Percentiles rank a stretch among this genome's conserved stretches.
Conservation (phyloP, 2,113 vertebrate species). For the Rutilus rutilus region DNA sequence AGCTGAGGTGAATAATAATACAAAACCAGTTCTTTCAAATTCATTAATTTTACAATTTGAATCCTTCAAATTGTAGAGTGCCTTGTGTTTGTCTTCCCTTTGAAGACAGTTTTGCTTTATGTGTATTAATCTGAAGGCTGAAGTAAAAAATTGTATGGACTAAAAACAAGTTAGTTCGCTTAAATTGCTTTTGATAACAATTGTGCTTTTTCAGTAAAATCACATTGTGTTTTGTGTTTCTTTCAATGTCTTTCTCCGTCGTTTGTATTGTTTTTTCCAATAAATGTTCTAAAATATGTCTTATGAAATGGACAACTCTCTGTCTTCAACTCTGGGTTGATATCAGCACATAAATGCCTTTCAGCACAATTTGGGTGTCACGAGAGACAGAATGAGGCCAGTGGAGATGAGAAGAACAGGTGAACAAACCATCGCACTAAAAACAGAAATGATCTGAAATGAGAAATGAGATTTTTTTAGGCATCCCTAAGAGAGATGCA, state of each 20-base stretch:
- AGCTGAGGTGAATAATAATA: conserved; percentile 11
- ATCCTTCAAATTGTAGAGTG: not conserved
- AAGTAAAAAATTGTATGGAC: not conserved
- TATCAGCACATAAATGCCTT: not conserved
- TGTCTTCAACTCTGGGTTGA: not conserved
- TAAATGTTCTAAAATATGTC: not conserved
- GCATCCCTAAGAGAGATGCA: not conserved
- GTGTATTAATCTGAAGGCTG: not conserved
- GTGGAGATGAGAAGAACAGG: conserved; percentile 17
- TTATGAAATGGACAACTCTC: not conserved
- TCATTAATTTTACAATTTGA: not conserved
- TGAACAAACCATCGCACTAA: not conserved
- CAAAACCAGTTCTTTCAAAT: not conserved
- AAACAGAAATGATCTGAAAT: conserved; percentile 15
- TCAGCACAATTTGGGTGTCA: conserved; percentile 29
- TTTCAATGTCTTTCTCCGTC: too few relatives aligned
- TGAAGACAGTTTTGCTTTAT: conserved; percentile 22
- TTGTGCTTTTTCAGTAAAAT: conserved; percentile 7
- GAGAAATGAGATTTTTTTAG: too few relatives aligned
- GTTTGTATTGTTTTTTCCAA: not conserved
- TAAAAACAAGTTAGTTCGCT: not conserved
- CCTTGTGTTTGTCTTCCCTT: not conserved
- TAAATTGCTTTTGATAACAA: conserved; percentile 15
- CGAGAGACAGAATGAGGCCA: conserved; percentile 40
- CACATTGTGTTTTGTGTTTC: not conserved